Percentiles rank a stretch among this genome's conserved stretches.
Evolutionary conservation across 2,797 vertebrate species (phyloP).

Genomic region (Labroides dimidiatus): DNA sequence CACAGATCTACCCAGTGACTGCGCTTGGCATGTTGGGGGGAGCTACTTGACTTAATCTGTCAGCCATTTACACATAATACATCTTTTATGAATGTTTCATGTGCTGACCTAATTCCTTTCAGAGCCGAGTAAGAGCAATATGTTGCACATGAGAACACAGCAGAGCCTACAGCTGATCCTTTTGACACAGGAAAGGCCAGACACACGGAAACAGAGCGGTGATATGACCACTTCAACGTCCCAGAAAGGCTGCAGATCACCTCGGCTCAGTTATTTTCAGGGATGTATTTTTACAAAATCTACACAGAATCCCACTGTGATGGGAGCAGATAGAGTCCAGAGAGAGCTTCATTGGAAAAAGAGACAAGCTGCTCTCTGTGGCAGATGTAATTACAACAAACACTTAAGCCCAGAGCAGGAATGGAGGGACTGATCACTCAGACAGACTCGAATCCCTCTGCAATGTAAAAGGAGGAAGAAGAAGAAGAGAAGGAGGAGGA

Average conservation of each 20-base stretch:
- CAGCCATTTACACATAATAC: slow-evolving; percentile 75
- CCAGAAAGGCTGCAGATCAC: slow-evolving; percentile 17
- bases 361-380: slow-evolving; percentile 42
- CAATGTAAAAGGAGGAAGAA: slow-evolving; percentile 10
- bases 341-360: slow-evolving; percentile 29
- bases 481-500: slow-evolving; percentile 5
- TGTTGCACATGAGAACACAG: slow-evolving; percentile 69
- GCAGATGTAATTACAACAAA: slow-evolving; percentile 69
- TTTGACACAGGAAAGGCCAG: slow-evolving; percentile 22
- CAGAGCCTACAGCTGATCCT: slow-evolving; percentile 68
- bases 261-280: slow-evolving; percentile 36
- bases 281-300: slow-evolving; percentile 33
- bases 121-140: slow-evolving; percentile 73
- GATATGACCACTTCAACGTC: slow-evolving; percentile 45
- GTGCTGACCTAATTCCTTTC: slow-evolving; percentile 82
- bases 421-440: slow-evolving; percentile 44
- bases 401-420: slow-evolving; percentile 48
- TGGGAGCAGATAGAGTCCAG: slow-evolving; percentile 27
- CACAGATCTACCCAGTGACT: slow-evolving; percentile 58
- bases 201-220: slow-evolving; percentile 32
- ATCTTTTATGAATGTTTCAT: slow-evolving; percentile 83
- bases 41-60: slow-evolving; percentile 68
- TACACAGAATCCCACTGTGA: slow-evolving; percentile 44
- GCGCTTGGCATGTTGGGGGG: slow-evolving; percentile 31
- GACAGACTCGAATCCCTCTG: slow-evolving; percentile 44